Evolutionary conservation across 1,140 invertebrate species (phyloP).

Genomic region (Lycorma delicatula): DNA sequence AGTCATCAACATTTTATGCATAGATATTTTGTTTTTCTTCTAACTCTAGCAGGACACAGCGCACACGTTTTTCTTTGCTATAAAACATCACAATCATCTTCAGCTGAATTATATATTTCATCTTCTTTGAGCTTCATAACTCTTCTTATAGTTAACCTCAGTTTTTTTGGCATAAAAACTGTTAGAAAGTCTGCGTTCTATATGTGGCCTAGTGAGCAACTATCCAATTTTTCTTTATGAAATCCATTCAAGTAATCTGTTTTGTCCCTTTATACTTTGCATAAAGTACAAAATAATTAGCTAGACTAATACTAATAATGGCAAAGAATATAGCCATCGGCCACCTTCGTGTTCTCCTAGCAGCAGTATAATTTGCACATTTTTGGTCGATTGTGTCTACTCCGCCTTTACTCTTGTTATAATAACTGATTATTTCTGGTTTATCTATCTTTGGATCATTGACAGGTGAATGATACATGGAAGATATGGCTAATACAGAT

Average conservation of each 20-base stretch:
- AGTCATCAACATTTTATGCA: background rate
- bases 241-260: background rate
- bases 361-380: slow-evolving; percentile 25
- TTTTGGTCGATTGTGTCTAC: slow-evolving; percentile 31
- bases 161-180: background rate
- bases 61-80: slow-evolving; percentile 9
- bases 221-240: slow-evolving; percentile 14
- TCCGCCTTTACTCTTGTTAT: slow-evolving; percentile 36
- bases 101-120: background rate
- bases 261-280: background rate
- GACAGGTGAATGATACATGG: slow-evolving; percentile 24
- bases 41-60: slow-evolving; percentile 1
- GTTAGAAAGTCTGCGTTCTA: background rate
- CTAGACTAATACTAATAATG: slow-evolving; percentile 11
- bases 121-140: background rate
- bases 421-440: slow-evolving; percentile 31
- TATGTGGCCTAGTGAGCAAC: slow-evolving; percentile 24
- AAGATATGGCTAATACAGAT: slow-evolving; percentile 26
- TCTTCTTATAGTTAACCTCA: background rate
- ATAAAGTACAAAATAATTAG: background rate
- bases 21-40: background rate
- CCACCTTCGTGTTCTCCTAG: slow-evolving; percentile 28
- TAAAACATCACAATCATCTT: too few relatives aligned
- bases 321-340: slow-evolving; percentile 30
- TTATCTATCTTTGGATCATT: slow-evolving; percentile 23